phyloP scores from a whole-genome alignment of 2,113 vertebrate species.

The Nesoenas mayeri region DNA sequence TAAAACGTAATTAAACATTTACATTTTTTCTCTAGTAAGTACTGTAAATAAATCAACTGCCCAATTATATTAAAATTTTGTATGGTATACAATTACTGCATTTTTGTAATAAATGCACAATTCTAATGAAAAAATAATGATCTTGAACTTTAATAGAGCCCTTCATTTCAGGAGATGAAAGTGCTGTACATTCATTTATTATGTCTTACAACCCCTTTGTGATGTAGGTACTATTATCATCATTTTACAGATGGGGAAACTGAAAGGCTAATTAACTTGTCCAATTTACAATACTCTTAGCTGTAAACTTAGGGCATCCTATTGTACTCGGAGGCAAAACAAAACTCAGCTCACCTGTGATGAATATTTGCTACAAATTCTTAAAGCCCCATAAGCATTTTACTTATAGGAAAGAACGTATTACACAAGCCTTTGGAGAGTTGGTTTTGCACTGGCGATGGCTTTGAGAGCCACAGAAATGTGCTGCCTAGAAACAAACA shows the following conservation, averaged over 20 bases:
- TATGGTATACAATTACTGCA: background rate
- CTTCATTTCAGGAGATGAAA: slow-evolving; percentile 52
- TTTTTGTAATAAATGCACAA: slow-evolving; percentile 38
- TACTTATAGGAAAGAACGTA: background rate
- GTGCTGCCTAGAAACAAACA: background rate
- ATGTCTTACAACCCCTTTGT: slow-evolving; percentile 25
- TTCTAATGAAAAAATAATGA: slow-evolving; percentile 55
- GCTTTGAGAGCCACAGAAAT: background rate
- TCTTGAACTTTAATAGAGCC: slow-evolving; percentile 54
- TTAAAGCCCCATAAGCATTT: background rate
- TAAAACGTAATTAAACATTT: slow-evolving; percentile 47
- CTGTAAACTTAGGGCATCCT: slow-evolving; percentile 22
- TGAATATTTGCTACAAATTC: background rate
- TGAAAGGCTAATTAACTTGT: slow-evolving; percentile 43
- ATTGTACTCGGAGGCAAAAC: slow-evolving; percentile 13
- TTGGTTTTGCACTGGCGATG: background rate
- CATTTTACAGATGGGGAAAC: slow-evolving; percentile 48
- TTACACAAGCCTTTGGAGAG: background rate
- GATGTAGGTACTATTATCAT: slow-evolving; percentile 39
- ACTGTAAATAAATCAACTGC: slow-evolving; percentile 37
- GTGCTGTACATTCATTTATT: slow-evolving; percentile 28
- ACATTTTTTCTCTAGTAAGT: slow-evolving; percentile 28
- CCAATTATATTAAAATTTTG: slow-evolving; percentile 24
- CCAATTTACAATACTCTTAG: slow-evolving; percentile 45
- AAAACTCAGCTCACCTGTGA: slow-evolving; percentile 24